A percentile compares a stretch with the other conserved stretches of the same genome.
Evolutionary conservation across 1,140 invertebrate species (phyloP).

Genomic region (Camponotus vicinus): DNA sequence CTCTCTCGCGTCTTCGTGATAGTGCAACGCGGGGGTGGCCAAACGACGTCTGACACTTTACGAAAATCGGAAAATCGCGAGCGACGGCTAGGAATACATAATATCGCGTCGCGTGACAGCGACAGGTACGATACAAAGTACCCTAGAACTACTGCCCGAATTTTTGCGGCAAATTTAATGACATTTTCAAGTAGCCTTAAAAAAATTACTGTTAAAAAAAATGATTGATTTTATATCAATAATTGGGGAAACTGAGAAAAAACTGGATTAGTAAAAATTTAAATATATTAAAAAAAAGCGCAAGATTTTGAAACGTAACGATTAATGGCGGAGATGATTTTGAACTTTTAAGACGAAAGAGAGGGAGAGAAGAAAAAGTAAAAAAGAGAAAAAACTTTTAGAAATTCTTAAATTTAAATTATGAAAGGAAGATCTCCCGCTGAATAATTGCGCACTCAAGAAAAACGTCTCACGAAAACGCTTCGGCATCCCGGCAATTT

Average conservation of each 20-base stretch:
- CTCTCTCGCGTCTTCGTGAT: constrained; percentile 14
- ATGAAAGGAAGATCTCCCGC: background rate
- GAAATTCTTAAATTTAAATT: constrained; percentile 19
- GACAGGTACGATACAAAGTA: constrained; percentile 24
- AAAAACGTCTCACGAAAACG: constrained; percentile 12
- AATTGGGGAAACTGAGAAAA: background rate
- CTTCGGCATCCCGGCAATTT: constrained; percentile 41
- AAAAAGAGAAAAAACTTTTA: background rate
- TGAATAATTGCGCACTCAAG: constrained; percentile 8
- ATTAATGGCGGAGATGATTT: background rate
- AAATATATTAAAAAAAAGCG: background rate
- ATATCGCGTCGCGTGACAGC: constrained; percentile 31
- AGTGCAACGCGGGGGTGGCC: constrained; percentile 7
- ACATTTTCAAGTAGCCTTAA: background rate
- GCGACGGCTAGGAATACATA: constrained; percentile 31
- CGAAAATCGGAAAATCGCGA: constrained; percentile 43
- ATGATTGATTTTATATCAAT: background rate
- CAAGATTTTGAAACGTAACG: background rate
- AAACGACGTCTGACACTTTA: constrained; percentile 48
- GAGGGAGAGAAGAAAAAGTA: background rate
- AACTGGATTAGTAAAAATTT: background rate
- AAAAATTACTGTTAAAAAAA: background rate
- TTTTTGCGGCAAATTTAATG: background rate
- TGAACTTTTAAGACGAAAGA: background rate
- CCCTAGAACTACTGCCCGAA: background rate